Evolutionary conservation across 2,888 invertebrate genomes (phyloP).

Genomic region (Calameuta idolon): DNA sequence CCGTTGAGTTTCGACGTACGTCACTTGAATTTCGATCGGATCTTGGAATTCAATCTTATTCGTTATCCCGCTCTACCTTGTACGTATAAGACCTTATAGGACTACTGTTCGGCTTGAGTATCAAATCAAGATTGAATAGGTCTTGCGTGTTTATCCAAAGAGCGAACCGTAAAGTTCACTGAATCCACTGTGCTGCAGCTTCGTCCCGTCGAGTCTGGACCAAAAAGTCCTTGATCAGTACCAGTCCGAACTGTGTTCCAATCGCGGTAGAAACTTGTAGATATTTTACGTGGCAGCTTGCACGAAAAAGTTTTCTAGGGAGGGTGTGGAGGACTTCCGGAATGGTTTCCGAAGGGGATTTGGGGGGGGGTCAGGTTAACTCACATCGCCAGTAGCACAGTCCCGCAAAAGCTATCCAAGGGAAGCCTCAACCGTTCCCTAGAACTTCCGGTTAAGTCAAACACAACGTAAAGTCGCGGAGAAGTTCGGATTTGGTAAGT

Average conservation of each 20-base stretch:
- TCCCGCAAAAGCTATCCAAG: neutral
- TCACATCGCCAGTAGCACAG: neutral
- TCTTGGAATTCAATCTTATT: neutral
- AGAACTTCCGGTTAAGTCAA: slow-evolving; percentile 63
- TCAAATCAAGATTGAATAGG: neutral
- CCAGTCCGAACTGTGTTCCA: neutral
- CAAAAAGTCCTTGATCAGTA: neutral
- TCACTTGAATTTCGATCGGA: slow-evolving; percentile 5
- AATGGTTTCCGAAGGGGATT: neutral
- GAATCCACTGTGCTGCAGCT: neutral
- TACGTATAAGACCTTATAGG: neutral
- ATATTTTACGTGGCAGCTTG: neutral
- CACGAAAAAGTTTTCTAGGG: neutral
- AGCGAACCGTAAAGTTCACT: neutral
- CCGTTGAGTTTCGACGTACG: slow-evolving; percentile 1
- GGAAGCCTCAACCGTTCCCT: slow-evolving; percentile 10
- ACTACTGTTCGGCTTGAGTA: neutral
- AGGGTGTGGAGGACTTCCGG: neutral
- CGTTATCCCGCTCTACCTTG: neutral
- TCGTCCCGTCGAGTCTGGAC: neutral
- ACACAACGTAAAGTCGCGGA: slow-evolving; percentile 57
- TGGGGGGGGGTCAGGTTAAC: neutral
- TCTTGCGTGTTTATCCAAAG: neutral
- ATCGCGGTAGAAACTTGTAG: neutral
- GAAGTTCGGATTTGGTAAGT: slow-evolving; percentile 64